Conservation (phyloP, 2,113 vertebrate species). For the Romanogobio albipinnatus region DNA sequence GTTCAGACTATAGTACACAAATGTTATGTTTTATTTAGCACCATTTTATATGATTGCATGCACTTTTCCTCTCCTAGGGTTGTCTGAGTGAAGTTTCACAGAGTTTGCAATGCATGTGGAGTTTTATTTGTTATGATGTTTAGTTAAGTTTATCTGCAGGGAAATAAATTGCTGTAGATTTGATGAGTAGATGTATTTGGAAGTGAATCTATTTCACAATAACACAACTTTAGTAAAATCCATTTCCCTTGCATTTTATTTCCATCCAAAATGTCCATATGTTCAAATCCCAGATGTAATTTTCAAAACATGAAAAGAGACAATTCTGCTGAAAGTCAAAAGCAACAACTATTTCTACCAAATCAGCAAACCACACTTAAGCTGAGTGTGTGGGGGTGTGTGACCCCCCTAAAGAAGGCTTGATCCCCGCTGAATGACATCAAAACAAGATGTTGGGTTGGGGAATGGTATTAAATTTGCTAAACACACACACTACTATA, state of each 20-base stretch:
- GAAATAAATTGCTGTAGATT: slow-evolving; percentile 5
- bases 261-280: slow-evolving; percentile 30
- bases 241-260: slow-evolving; percentile 2
- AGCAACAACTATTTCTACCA: background rate
- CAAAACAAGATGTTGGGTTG: too few species aligned
- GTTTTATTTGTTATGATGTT: background rate
- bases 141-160: background rate
- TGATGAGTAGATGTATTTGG: slow-evolving; percentile 33
- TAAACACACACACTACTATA: too few species aligned
- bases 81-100: background rate
- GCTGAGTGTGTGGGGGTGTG: too few species aligned
- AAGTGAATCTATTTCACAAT: slow-evolving; percentile 14
- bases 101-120: background rate
- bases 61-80: background rate
- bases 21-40: slow-evolving; percentile 5
- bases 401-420: too few species aligned
- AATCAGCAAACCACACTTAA: slow-evolving; percentile 12
- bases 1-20: background rate
- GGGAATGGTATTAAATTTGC: too few species aligned
- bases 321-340: slow-evolving; percentile 35
- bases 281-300: slow-evolving; percentile 49
- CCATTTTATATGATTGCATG: background rate
- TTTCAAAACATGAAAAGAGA: slow-evolving; percentile 45
- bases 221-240: background rate
- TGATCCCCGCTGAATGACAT: too few species aligned